Conservation (phyloP, 2,113 vertebrate species). For the Sceloporus undulatus region DNA sequence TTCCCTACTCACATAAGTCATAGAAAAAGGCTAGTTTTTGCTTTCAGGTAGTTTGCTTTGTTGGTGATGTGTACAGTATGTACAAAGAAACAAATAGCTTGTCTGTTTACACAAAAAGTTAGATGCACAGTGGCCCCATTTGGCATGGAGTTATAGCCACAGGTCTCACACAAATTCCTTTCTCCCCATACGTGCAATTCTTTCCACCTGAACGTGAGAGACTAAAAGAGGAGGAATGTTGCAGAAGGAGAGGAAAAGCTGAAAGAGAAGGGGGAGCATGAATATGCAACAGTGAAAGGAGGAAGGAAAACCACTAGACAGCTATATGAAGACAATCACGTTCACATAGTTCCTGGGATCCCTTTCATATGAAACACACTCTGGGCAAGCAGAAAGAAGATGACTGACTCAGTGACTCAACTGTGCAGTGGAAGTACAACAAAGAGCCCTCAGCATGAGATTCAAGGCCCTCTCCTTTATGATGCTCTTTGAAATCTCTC, state of each 20-base stretch:
- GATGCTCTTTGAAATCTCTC: neutral
- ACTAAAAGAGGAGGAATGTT: neutral
- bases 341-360: neutral
- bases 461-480: neutral
- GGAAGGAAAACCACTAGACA: neutral
- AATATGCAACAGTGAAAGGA: neutral
- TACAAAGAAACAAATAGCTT: neutral
- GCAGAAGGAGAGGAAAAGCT: neutral
- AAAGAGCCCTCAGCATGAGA: neutral
- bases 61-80: too few species aligned
- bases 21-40: neutral
- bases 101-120: neutral
- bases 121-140: neutral
- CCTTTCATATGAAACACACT: neutral
- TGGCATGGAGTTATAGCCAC: neutral
- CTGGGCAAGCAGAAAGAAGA: neutral
- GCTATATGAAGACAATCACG: neutral
- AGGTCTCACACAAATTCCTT: neutral
- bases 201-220: neutral
- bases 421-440: constrained; percentile 1
- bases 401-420: rapidly evolving
- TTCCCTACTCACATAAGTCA: neutral
- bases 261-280: neutral
- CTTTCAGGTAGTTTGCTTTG: neutral
- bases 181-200: neutral